phyloP scores from a whole-genome alignment of 2,113 vertebrate species.

The Macquaria ambigua region DNA sequence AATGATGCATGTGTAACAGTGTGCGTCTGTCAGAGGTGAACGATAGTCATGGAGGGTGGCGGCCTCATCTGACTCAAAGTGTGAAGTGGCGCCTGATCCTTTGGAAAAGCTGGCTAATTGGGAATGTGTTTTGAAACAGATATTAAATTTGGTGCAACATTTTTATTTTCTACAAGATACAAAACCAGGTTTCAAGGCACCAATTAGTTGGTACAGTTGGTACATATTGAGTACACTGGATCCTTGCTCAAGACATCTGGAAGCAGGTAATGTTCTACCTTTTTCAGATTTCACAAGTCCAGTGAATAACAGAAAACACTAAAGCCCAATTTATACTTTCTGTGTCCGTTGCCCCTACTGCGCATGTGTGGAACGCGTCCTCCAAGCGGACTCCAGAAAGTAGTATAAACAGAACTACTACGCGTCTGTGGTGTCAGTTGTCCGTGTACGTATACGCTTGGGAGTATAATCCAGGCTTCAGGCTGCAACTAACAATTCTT shows the following conservation, averaged over 20 bases:
- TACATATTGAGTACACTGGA: not conserved
- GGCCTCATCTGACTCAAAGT: not conserved
- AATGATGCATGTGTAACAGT: not conserved
- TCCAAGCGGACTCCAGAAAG: too few relatives aligned
- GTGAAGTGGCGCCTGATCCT: not conserved
- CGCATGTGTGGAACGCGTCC: too few relatives aligned
- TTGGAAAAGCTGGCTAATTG: not conserved
- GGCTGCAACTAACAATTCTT: not conserved
- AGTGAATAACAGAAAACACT: not conserved
- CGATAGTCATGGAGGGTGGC: not conserved
- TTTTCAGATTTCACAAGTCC: not conserved
- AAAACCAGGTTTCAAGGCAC: not conserved
- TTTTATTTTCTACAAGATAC: not conserved
- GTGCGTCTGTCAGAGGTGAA: constrained; percentile 11
- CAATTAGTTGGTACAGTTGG: not conserved
- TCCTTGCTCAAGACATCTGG: not conserved
- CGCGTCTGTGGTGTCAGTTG: too few relatives aligned
- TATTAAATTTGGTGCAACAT: not conserved
- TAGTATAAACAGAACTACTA: too few relatives aligned
- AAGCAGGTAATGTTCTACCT: not conserved
- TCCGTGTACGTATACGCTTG: too few relatives aligned
- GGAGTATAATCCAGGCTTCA: too few relatives aligned
- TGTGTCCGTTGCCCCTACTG: too few relatives aligned
- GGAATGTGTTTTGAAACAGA: not conserved
- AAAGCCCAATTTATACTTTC: too few relatives aligned